Conservation (phyloP, 2,888 invertebrate genomes). For the Stenchaetothrips biformis region DNA sequence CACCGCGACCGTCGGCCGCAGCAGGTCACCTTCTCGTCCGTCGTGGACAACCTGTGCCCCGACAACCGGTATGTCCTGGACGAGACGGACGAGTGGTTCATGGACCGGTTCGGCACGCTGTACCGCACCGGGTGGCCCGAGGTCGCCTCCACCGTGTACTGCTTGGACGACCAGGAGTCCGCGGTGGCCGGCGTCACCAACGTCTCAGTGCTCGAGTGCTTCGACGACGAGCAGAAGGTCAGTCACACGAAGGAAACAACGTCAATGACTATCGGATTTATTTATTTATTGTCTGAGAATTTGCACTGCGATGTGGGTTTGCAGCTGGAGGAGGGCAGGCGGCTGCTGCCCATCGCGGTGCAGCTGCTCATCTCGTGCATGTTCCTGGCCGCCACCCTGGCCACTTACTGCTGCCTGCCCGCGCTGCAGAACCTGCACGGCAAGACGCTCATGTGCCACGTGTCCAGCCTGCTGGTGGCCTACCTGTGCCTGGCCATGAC, state of each 20-base stretch:
- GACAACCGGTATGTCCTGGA: background rate
- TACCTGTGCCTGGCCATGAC: constrained; percentile 57
- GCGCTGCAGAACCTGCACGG: constrained; percentile 68
- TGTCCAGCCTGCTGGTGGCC: constrained; percentile 60
- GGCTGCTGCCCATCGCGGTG: constrained; percentile 38
- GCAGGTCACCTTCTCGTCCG: constrained; percentile 16
- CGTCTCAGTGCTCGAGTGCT: background rate
- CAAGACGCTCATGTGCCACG: constrained; percentile 66
- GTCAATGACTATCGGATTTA: constrained; percentile 18
- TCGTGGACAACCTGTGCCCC: constrained; percentile 5
- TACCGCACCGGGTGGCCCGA: background rate
- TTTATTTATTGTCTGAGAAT: background rate
- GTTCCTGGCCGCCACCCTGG: constrained; percentile 59
- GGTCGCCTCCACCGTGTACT: background rate
- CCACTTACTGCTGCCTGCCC: constrained; percentile 61
- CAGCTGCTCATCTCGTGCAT: constrained; percentile 56
- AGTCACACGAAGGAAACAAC: too few species aligned
- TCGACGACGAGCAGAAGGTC: background rate
- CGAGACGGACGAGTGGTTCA: background rate
- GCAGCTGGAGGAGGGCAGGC: background rate
- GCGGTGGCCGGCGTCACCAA: background rate
- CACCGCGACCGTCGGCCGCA: background rate
- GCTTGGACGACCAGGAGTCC: background rate
- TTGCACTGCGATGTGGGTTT: too few species aligned
- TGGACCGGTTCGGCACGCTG: constrained; percentile 9